Conservation (phyloP, 2,113 vertebrate genomes). For the Saccopteryx leptura region DNA sequence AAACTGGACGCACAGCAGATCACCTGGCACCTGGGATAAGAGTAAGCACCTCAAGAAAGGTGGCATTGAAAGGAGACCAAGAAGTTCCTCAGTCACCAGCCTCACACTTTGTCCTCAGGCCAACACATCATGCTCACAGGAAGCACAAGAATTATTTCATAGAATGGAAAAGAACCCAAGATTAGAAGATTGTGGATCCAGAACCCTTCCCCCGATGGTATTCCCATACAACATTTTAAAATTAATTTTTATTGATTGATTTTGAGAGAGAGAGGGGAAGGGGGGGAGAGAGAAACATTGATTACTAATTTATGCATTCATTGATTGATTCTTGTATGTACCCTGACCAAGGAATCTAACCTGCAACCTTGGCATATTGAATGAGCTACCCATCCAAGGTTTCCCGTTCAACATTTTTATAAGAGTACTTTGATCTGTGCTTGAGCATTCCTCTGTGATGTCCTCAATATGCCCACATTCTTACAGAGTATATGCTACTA, state of each 20-base stretch:
- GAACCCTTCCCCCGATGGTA: neutral
- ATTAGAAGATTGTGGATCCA: neutral
- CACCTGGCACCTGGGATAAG: neutral
- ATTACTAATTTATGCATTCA: too few relatives aligned
- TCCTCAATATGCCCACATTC: neutral
- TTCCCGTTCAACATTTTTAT: neutral
- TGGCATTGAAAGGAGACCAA: neutral
- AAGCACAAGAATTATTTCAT: neutral
- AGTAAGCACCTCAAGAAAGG: neutral
- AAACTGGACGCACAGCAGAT: neutral
- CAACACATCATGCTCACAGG: neutral
- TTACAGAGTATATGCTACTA: neutral
- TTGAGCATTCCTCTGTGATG: neutral
- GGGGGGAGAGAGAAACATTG: too few relatives aligned
- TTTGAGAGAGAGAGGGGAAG: too few relatives aligned
- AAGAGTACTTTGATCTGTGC: neutral
- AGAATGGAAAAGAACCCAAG: slow-evolving; percentile 5
- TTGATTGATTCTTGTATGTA: too few relatives aligned
- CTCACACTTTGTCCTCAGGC: neutral
- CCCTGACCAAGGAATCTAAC: too few relatives aligned
- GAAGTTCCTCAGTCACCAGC: neutral
- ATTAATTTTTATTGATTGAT: too few relatives aligned
- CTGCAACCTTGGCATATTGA: too few relatives aligned
- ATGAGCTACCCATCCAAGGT: too few relatives aligned
- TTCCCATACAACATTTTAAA: neutral